Percentiles rank a stretch among this genome's conserved stretches.
phyloP scores from a whole-genome alignment of 2,113 vertebrate species.

The Osmerus eperlanus region DNA sequence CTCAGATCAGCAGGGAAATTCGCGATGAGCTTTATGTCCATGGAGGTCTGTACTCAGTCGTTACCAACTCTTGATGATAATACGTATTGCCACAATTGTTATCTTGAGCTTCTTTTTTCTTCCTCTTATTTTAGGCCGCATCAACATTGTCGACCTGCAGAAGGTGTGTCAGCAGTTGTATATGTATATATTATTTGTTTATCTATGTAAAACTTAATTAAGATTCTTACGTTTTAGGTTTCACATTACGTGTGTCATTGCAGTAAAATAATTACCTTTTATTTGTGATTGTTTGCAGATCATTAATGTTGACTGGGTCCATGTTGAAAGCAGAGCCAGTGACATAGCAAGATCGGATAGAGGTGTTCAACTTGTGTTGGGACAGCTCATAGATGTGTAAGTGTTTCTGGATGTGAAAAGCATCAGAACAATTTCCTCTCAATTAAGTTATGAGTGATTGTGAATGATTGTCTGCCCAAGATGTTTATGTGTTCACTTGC shows the following conservation, averaged over 20 bases:
- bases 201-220: background rate
- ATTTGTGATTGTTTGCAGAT: slow-evolving; percentile 65
- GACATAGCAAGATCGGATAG: slow-evolving; percentile 86
- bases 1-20: slow-evolving; percentile 89
- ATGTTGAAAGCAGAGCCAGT: slow-evolving; percentile 86
- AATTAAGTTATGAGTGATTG: too few species aligned
- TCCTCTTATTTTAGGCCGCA: slow-evolving; percentile 78
- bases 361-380: slow-evolving; percentile 83
- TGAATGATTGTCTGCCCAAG: too few species aligned
- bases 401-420: slow-evolving; percentile 45
- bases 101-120: background rate
- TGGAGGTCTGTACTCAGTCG: slow-evolving; percentile 75
- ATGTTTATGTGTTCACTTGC: background rate
- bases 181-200: background rate
- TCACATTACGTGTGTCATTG: background rate
- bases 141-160: slow-evolving; percentile 95
- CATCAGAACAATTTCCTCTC: too few species aligned
- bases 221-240: background rate
- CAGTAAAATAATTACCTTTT: background rate
- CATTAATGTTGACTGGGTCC: slow-evolving; percentile 90
- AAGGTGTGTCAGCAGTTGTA: slow-evolving; percentile 75
- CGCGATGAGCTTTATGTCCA: slow-evolving; percentile 87
- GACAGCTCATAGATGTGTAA: slow-evolving; percentile 93
- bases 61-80: too few species aligned
- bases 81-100: background rate